Evolutionary conservation across 2,797 vertebrate genomes (phyloP).

Genomic region (Anguilla anguilla): DNA sequence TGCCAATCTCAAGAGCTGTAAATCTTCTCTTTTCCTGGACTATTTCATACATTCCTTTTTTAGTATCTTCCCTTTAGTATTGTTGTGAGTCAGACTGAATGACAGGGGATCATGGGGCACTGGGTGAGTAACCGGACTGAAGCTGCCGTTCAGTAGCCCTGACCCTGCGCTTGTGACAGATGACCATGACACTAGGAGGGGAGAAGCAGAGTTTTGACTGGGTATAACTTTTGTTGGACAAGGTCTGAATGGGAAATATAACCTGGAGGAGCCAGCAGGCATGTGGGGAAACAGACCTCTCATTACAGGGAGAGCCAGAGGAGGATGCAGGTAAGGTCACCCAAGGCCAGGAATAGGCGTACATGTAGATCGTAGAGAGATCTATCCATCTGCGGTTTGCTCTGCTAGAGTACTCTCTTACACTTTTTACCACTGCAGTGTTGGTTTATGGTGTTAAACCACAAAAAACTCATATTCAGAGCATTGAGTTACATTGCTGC

Average conservation of each 20-base stretch:
- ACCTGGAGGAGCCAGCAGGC: slow-evolving; percentile 67
- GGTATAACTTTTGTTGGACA: slow-evolving; percentile 9
- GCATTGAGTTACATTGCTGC: slow-evolving; percentile 13
- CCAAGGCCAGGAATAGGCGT: background rate
- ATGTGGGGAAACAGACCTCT: slow-evolving; percentile 64
- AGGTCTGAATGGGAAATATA: slow-evolving; percentile 72
- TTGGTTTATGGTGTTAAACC: slow-evolving; percentile 29
- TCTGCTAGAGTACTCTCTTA: background rate
- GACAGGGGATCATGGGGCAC: slow-evolving; percentile 42
- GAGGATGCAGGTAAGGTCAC: slow-evolving; percentile 68
- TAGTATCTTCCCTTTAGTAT: slow-evolving; percentile 48
- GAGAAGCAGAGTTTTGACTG: background rate
- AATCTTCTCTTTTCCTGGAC: background rate
- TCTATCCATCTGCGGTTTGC: background rate
- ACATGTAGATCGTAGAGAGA: background rate
- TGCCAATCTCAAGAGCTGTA: background rate
- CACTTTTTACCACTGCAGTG: background rate
- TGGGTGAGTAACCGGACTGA: slow-evolving; percentile 29
- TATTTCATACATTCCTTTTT: slow-evolving; percentile 42
- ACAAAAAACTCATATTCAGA: background rate
- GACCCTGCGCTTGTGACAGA: background rate
- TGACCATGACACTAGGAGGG: background rate
- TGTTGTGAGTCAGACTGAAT: slow-evolving; percentile 56
- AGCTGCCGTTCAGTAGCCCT: background rate
- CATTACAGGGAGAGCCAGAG: slow-evolving; percentile 62